These are phyloP conservation scores for Pandemis corylana DNA, from an alignment of 2,888 invertebrate genomes.

Conservation along the genomic window DNA sequence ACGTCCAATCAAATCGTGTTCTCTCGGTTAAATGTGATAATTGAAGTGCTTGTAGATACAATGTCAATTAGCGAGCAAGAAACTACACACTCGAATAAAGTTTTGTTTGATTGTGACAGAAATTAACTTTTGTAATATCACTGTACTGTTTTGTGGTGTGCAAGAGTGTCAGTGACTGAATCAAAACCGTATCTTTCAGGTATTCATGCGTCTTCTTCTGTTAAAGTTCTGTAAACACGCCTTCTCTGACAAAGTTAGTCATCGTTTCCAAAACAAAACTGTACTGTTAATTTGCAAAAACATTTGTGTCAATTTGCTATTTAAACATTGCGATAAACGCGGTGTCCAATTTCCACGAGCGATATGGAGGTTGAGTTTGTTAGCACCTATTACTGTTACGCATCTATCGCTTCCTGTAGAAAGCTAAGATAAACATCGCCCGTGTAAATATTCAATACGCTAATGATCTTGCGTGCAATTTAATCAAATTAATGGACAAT, in stretches of 20 bases:
- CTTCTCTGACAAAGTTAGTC: not conserved
- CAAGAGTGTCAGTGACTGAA: too few species aligned
- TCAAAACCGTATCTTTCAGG: not conserved
- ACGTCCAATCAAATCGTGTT: not conserved
- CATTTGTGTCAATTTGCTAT: slow-evolving; percentile 36
- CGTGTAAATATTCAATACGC: slow-evolving; percentile 35
- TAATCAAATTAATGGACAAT: slow-evolving; percentile 46
- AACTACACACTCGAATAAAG: not conserved
- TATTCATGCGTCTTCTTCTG: not conserved
- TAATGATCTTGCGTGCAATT: slow-evolving; percentile 39
- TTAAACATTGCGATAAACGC: slow-evolving; percentile 28
- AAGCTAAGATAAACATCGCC: slow-evolving; percentile 67
- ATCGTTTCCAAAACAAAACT: not conserved
- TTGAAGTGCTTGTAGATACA: slow-evolving; percentile 2
- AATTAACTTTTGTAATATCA: not conserved
- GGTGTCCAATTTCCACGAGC: slow-evolving; percentile 48
- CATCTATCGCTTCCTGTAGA: slow-evolving; percentile 70
- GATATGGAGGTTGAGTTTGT: slow-evolving; percentile 68
- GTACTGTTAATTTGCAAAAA: slow-evolving; percentile 26
- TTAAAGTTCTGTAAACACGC: not conserved
- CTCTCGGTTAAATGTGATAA: slow-evolving; percentile 1
- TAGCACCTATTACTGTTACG: slow-evolving; percentile 65
- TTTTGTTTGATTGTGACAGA: not conserved
- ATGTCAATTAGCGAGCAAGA: not conserved
- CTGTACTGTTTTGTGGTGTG: too few species aligned